Conservation (phyloP, 2,888 invertebrate species). For the Cyrtodaria siliqua region DNA sequence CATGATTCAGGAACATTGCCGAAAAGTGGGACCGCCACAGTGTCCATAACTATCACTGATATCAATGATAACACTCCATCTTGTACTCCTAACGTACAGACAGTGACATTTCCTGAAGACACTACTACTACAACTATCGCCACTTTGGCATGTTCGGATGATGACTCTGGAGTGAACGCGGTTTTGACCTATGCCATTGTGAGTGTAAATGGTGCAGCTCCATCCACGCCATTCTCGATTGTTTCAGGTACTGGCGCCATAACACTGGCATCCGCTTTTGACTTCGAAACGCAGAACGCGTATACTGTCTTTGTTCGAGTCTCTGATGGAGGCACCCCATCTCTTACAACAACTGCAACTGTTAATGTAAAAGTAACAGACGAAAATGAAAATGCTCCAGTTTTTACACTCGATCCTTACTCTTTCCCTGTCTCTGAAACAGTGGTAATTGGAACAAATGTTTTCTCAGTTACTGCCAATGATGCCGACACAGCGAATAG, state of each 20-base stretch:
- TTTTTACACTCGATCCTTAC: conserved; percentile 53
- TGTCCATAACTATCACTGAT: conserved; percentile 94
- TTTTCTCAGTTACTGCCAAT: conserved; percentile 61
- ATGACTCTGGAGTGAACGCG: conserved; percentile 66
- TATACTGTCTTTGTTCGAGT: conserved; percentile 43
- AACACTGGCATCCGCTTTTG: conserved; percentile 45
- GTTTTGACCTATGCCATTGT: conserved; percentile 62
- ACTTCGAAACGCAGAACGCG: conserved; percentile 40
- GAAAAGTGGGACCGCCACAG: conserved; percentile 90
- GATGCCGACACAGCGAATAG: conserved; percentile 70
- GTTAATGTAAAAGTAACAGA: conserved; percentile 56
- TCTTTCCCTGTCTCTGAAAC: conserved; percentile 62
- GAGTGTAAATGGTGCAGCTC: conserved; percentile 56
- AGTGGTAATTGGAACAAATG: conserved; percentile 51
- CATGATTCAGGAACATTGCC: conserved; percentile 64
- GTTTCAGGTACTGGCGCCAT: conserved; percentile 58
- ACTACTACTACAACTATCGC: conserved; percentile 53
- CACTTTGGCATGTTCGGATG: conserved; percentile 67
- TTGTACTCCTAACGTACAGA: conserved; percentile 64
- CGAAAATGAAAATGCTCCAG: conserved; percentile 70
- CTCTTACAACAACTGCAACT: conserved; percentile 46
- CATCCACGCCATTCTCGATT: conserved; percentile 60
- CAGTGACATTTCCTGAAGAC: conserved; percentile 62
- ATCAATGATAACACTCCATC: conserved; percentile 89
- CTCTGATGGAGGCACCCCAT: conserved; percentile 37